These are phyloP conservation scores for Embiotoca jacksoni DNA, from an alignment of 2,113 vertebrate genomes.

Conservation along the genomic window DNA sequence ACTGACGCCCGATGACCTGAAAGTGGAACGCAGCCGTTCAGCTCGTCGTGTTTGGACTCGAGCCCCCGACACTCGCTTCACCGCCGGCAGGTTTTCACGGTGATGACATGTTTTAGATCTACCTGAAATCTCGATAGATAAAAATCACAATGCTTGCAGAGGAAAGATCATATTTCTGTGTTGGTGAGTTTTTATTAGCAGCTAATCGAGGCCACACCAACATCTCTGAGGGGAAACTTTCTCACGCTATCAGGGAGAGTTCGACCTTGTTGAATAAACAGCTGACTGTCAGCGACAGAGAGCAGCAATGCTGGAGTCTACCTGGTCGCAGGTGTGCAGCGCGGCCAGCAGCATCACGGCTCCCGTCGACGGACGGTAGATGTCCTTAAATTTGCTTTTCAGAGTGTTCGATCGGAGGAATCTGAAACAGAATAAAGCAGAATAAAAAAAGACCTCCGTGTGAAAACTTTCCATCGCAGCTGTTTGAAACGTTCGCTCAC, in stretches of 20 bases:
- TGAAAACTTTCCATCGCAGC: neutral
- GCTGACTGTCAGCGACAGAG: neutral
- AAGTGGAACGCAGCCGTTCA: no score
- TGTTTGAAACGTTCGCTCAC: constrained; percentile 65
- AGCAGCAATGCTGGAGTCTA: neutral
- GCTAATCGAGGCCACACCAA: neutral
- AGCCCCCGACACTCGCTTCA: neutral
- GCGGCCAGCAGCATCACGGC: constrained; percentile 87
- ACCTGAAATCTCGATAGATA: no score
- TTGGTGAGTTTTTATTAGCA: no score
- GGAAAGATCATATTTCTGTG: no score
- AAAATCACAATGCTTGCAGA: no score
- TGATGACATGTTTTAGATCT: no score
- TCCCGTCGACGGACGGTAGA: constrained; percentile 87
- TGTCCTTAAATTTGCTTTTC: constrained; percentile 51
- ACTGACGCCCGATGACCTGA: no score
- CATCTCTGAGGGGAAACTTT: neutral
- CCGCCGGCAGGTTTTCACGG: neutral
- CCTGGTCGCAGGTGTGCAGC: constrained; percentile 87
- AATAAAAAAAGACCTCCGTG: no score
- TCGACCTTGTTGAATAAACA: neutral
- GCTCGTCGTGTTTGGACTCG: neutral
- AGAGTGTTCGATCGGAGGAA: constrained; percentile 78
- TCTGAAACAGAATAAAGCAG: constrained; percentile 58
- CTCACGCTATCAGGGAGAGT: constrained; percentile 19